Conservation (phyloP, 2,113 vertebrate genomes). For the Desmodus rotundus region DNA sequence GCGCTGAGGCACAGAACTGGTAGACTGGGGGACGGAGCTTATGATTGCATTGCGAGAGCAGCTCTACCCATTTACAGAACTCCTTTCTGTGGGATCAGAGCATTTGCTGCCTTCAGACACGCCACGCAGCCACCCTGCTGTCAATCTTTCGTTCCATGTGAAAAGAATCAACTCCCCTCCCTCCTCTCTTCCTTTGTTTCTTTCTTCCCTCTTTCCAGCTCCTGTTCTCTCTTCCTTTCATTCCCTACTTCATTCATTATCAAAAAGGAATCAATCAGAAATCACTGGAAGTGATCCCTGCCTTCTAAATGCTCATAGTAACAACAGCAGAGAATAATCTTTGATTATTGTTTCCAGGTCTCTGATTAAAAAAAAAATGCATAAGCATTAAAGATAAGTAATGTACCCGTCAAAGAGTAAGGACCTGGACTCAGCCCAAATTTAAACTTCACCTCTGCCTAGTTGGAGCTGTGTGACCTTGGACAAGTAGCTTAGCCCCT, state of each 20-base stretch:
- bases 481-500: background rate
- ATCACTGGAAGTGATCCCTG: background rate
- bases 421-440: background rate
- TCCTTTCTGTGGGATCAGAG: background rate
- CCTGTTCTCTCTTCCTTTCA: background rate
- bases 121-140: background rate
- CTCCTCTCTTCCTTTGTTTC: background rate
- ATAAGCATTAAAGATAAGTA: background rate
- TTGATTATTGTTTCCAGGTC: background rate
- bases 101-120: background rate
- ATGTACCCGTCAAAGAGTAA: background rate
- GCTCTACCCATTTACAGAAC: rapidly evolving
- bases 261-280: background rate
- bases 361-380: background rate
- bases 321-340: background rate
- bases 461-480: background rate
- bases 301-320: background rate
- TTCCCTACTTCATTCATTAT: background rate
- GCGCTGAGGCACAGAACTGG: background rate
- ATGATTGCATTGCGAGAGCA: background rate
- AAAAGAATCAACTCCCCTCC: background rate
- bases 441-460: background rate
- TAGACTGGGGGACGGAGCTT: background rate
- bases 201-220: background rate
- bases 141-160: background rate